A percentile compares a stretch with the other conserved stretches of the same genome.
These are phyloP conservation scores for Macropodus opercularis DNA, from an alignment of 2,797 vertebrate species.

Conservation along the genomic window DNA sequence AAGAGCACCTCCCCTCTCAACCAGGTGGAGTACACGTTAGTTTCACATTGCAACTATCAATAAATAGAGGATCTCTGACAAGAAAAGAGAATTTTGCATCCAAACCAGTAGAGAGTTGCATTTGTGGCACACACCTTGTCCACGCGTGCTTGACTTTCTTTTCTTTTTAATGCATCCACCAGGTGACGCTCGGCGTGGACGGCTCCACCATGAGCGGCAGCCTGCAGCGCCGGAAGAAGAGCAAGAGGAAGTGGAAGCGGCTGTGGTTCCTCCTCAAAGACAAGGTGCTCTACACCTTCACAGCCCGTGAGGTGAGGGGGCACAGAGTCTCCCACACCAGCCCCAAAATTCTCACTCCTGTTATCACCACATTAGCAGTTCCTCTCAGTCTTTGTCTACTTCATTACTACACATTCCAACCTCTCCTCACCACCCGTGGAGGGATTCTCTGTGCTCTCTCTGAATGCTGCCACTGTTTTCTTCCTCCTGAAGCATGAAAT, in stretches of 20 bases:
- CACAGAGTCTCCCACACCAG: constrained; percentile 83
- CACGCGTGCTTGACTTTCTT: background rate
- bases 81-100: too few relatives aligned
- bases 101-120: background rate
- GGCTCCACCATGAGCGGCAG: constrained; percentile 92
- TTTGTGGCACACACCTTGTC: fast-evolving
- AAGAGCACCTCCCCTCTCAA: constrained; percentile 87
- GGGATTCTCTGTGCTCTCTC: constrained; percentile 75
- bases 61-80: constrained; percentile 62
- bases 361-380: background rate
- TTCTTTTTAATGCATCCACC: constrained; percentile 9
- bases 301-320: constrained; percentile 90
- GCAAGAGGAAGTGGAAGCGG: constrained; percentile 96
- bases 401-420: constrained; percentile 15
- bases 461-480: constrained; percentile 14
- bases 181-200: constrained; percentile 90
- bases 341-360: constrained; percentile 55
- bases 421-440: constrained; percentile 39
- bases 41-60: too few relatives aligned
- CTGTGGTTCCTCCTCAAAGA: constrained; percentile 99
- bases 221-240: constrained; percentile 91
- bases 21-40: constrained; percentile 83
- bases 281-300: constrained; percentile 99
- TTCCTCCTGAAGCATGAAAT: constrained; percentile 24
- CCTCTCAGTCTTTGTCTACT: constrained; percentile 14